A percentile compares a stretch with the other conserved stretches of the same genome.
These are phyloP conservation scores for Eupristina koningsbergeri DNA, from an alignment of 1,140 invertebrate species.

Conservation along the genomic window DNA sequence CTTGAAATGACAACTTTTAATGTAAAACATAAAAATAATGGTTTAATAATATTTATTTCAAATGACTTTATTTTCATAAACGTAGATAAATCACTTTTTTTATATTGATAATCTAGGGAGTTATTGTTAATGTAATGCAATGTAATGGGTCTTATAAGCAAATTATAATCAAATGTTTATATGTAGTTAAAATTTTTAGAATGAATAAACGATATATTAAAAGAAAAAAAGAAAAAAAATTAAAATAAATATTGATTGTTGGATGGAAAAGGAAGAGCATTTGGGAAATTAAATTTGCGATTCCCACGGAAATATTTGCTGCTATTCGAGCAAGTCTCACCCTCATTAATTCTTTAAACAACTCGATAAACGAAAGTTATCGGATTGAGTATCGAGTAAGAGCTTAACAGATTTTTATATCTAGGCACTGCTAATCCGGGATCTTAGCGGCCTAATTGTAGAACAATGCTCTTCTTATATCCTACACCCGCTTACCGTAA, in stretches of 20 bases:
- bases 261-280: not conserved
- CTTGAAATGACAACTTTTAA: no score
- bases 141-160: no score
- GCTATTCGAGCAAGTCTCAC: not conserved
- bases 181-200: no score
- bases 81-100: no score
- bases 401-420: not conserved
- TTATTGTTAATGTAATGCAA: no score
- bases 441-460: not conserved
- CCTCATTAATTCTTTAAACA: not conserved
- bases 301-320: not conserved
- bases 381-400: not conserved
- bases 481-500: not conserved
- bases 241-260: not conserved
- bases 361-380: not conserved
- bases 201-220: no score
- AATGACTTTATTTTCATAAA: no score
- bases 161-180: no score
- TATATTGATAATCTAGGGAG: no score
- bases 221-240: no score
- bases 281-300: not conserved
- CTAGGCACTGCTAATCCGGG: not conserved
- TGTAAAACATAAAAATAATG: no score
- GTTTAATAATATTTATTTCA: no score
- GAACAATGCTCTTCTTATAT: not conserved